These are phyloP conservation scores for Diabrotica virgifera DNA, from an alignment of 1,140 invertebrate genomes.

Conservation along the genomic window DNA sequence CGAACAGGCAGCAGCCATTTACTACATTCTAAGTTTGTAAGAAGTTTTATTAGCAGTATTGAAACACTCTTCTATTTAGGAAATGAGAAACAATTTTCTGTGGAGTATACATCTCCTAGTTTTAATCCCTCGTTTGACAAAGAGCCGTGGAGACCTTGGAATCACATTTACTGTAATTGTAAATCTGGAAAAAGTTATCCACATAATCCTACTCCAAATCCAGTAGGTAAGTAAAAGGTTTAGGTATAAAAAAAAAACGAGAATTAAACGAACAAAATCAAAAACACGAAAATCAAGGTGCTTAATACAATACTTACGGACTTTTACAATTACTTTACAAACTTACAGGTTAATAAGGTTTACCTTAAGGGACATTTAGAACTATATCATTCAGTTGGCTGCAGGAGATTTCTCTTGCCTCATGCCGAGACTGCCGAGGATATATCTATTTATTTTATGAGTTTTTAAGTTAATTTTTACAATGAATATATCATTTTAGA, in stretches of 20 bases:
- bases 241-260: not conserved
- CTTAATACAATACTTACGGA: no score
- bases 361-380: no score
- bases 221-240: conserved; percentile 26
- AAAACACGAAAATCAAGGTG: no score
- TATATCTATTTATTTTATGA: no score
- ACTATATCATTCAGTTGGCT: no score
- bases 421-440: no score
- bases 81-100: conserved; percentile 23
- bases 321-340: no score
- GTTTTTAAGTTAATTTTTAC: no score
- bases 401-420: no score
- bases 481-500: no score
- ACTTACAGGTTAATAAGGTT: no score
- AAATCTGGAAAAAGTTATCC: conserved; percentile 33
- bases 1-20: conserved; percentile 34
- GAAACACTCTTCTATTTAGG: conserved; percentile 39
- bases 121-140: conserved; percentile 27
- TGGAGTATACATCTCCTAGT: conserved; percentile 29
- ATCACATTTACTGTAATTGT: conserved; percentile 42
- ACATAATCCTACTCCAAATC: conserved; percentile 35
- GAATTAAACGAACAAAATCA: no score
- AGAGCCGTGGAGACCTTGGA: conserved; percentile 40
- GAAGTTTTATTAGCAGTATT: conserved; percentile 35
- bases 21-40: conserved; percentile 35